phyloP scores from a whole-genome alignment of 2,113 vertebrate genomes.

The Morone saxatilis region DNA sequence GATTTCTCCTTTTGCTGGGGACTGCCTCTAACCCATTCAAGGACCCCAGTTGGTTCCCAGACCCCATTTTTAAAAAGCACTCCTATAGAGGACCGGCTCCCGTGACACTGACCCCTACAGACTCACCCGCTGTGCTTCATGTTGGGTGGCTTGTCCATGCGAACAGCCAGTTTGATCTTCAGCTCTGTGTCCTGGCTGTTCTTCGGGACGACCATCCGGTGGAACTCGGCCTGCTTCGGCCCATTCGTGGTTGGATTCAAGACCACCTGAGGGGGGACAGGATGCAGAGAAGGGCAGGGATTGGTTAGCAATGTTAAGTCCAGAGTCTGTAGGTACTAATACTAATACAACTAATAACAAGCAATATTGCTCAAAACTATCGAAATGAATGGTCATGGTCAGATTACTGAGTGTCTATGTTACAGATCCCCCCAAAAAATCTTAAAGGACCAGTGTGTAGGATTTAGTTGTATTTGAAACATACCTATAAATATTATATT shows the following conservation, averaged over 20 bases:
- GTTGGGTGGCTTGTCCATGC: constrained; percentile 98
- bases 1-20: too few relatives aligned
- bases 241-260: constrained; percentile 94
- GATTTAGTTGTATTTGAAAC: too few relatives aligned
- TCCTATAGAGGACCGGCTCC: not conserved
- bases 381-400: too few relatives aligned
- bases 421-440: too few relatives aligned
- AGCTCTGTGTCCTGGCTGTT: constrained; percentile 94
- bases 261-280: constrained; percentile 85
- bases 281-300: not conserved
- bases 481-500: too few relatives aligned
- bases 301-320: not conserved
- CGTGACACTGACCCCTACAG: not conserved
- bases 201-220: constrained; percentile 95
- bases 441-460: too few relatives aligned
- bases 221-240: constrained; percentile 92
- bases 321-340: not conserved
- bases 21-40: too few relatives aligned
- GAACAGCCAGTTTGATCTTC: constrained; percentile 94
- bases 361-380: too few relatives aligned
- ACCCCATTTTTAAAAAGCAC: too few relatives aligned
- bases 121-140: constrained; percentile 98
- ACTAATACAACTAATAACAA: too few relatives aligned
- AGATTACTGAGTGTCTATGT: too few relatives aligned
- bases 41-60: too few relatives aligned